Conservation (phyloP, 2,797 vertebrate species). For the Typhlichthys subterraneus region DNA sequence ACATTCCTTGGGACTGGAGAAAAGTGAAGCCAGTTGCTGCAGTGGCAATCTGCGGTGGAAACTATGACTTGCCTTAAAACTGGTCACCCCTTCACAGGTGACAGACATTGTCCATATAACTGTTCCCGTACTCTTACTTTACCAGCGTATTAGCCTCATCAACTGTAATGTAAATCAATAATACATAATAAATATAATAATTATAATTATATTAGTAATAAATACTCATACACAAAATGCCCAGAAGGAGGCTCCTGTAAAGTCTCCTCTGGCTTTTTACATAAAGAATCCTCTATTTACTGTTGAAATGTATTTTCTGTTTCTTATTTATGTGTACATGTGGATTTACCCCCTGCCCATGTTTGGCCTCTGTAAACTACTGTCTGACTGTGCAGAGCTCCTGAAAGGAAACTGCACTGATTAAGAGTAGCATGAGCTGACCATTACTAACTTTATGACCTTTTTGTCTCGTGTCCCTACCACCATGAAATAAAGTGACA, state of each 20-base stretch:
- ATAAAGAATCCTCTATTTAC: slow-evolving; percentile 71
- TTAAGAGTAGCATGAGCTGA: slow-evolving; percentile 87
- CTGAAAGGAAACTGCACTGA: slow-evolving; percentile 78
- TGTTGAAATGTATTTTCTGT: slow-evolving; percentile 78
- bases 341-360: slow-evolving; percentile 67
- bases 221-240: slow-evolving; percentile 71
- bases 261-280: slow-evolving; percentile 66
- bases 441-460: slow-evolving; percentile 94
- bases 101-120: slow-evolving; percentile 66
- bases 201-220: slow-evolving; percentile 79
- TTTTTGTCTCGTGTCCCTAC: slow-evolving; percentile 91
- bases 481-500: slow-evolving; percentile 94
- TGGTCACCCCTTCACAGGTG: slow-evolving; percentile 67
- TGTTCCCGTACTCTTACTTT: slow-evolving; percentile 74
- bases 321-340: slow-evolving; percentile 85
- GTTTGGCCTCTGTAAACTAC: slow-evolving; percentile 84
- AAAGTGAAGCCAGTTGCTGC: slow-evolving; percentile 37
- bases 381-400: slow-evolving; percentile 80
- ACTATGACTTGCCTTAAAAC: slow-evolving; percentile 84
- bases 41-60: slow-evolving; percentile 59
- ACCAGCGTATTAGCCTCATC: slow-evolving; percentile 71
- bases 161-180: slow-evolving; percentile 76
- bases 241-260: slow-evolving; percentile 57
- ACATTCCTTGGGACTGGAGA: slow-evolving; percentile 38
- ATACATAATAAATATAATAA: slow-evolving; percentile 74